Percentiles rank a stretch among this genome's conserved stretches.
Conservation (phyloP, 2,113 vertebrate species). For the Pleuronectes platessa region DNA sequence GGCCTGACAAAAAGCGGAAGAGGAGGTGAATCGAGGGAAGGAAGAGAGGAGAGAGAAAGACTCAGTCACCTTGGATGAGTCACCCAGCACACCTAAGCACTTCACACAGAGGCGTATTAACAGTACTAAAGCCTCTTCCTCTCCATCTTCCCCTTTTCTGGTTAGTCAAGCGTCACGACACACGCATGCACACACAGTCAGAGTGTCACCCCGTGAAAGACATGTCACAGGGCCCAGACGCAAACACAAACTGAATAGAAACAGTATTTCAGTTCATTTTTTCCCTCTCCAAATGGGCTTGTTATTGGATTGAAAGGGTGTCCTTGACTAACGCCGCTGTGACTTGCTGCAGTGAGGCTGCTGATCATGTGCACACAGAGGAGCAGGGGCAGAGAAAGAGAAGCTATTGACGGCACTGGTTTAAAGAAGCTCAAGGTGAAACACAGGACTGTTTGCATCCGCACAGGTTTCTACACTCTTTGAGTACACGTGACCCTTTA, state of each 20-base stretch:
- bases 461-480: not conserved
- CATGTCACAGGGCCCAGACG: conserved; percentile 20
- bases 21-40: conserved; percentile 14
- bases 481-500: not conserved
- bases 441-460: not conserved
- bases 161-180: conserved; percentile 47
- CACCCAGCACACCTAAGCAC: conserved; percentile 48
- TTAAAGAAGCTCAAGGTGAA: conserved; percentile 3
- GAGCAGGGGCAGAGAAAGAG: not conserved
- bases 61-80: conserved; percentile 65
- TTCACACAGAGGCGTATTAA: conserved; percentile 34
- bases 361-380: conserved; percentile 18
- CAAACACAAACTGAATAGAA: conserved; percentile 45
- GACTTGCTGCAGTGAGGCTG: conserved; percentile 23
- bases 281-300: conserved; percentile 18
- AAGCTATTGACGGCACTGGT: not conserved
- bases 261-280: conserved; percentile 49
- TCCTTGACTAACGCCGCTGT: conserved; percentile 47
- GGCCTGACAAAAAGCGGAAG: conserved; percentile 17
- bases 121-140: conserved; percentile 23
- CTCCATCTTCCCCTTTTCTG: conserved; percentile 2
- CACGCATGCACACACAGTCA: conserved; percentile 19
- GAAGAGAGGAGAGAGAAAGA: conserved; percentile 29
- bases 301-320: conserved; percentile 62
- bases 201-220: conserved; percentile 37